Conservation (phyloP, 1,140 invertebrate species). For the Amphibalanus amphitrite region DNA sequence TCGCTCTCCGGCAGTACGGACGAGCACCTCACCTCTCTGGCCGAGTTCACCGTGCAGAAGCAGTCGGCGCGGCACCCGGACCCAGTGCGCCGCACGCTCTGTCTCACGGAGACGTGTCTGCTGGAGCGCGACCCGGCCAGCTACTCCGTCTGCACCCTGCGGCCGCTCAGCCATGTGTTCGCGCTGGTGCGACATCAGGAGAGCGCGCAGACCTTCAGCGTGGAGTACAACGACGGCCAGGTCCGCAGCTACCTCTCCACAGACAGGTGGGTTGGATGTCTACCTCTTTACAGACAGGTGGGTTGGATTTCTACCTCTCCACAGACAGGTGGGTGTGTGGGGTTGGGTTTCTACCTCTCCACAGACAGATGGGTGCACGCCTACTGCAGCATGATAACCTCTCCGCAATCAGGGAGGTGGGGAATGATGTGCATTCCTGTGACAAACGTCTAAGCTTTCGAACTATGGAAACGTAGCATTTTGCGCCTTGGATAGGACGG, state of each 20-base stretch:
- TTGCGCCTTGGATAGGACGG: too few relatives aligned
- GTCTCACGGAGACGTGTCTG: slow-evolving; percentile 85
- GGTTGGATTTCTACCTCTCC: too few relatives aligned
- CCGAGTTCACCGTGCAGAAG: slow-evolving; percentile 85
- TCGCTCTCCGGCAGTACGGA: slow-evolving; percentile 47
- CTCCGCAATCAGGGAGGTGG: too few relatives aligned
- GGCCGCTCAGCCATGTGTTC: slow-evolving; percentile 76
- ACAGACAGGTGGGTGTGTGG: too few relatives aligned
- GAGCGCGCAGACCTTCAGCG: slow-evolving; percentile 82
- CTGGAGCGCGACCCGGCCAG: slow-evolving; percentile 91
- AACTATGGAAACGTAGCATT: too few relatives aligned
- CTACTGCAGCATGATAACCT: too few relatives aligned
- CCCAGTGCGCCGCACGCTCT: slow-evolving; percentile 68
- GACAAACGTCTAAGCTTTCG: too few relatives aligned
- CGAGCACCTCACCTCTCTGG: slow-evolving; percentile 73
- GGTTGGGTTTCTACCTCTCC: too few relatives aligned
- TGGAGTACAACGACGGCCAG: slow-evolving; percentile 88
- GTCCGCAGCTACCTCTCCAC: slow-evolving; percentile 50
- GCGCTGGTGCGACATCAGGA: slow-evolving; percentile 71
- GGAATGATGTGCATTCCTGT: too few relatives aligned
- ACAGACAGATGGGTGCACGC: too few relatives aligned
- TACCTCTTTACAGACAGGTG: too few relatives aligned
- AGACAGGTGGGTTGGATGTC: slow-evolving; percentile 42
- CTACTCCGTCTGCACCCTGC: slow-evolving; percentile 75
- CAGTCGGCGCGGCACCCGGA: slow-evolving; percentile 56